Conservation (phyloP, 2,888 invertebrate genomes). For the Eledona agricola region DNA sequence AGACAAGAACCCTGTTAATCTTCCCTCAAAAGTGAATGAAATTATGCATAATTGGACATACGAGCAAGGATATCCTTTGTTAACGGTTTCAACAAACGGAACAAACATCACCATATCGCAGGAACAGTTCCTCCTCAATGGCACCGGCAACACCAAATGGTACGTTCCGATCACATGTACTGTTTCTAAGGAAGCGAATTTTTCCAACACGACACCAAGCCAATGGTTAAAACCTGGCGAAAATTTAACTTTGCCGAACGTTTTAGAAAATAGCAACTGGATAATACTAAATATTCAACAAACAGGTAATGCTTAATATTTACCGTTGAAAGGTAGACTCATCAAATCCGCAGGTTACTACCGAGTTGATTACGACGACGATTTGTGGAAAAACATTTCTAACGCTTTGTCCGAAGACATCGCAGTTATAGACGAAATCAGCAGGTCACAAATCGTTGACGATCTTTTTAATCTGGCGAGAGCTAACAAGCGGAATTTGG, state of each 20-base stretch:
- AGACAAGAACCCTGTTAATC: conserved; percentile 40
- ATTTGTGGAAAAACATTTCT: conserved; percentile 66
- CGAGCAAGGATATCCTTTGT: conserved; percentile 68
- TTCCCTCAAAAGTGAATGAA: conserved; percentile 5
- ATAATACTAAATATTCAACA: conserved; percentile 35
- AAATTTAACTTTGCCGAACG: neutral
- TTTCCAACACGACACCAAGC: conserved; percentile 56
- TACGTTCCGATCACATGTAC: conserved; percentile 66
- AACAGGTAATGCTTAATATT: conserved; percentile 5
- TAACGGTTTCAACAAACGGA: conserved; percentile 58
- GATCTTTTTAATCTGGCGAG: conserved; percentile 78
- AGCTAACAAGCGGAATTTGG: conserved; percentile 61
- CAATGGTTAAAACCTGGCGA: conserved; percentile 51
- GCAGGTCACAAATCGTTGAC: conserved; percentile 72
- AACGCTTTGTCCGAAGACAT: conserved; percentile 30
- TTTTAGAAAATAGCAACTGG: conserved; percentile 17
- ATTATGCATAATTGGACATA: conserved; percentile 70
- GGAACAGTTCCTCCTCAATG: conserved; percentile 29
- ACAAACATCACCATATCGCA: conserved; percentile 40
- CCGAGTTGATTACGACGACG: conserved; percentile 69
- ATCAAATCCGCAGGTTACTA: conserved; percentile 19
- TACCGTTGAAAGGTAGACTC: neutral
- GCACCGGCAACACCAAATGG: conserved; percentile 53
- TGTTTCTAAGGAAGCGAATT: conserved; percentile 59
- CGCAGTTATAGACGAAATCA: conserved; percentile 13